Conservation (phyloP, 2,113 vertebrate species). For the Pituophis catenifer region DNA sequence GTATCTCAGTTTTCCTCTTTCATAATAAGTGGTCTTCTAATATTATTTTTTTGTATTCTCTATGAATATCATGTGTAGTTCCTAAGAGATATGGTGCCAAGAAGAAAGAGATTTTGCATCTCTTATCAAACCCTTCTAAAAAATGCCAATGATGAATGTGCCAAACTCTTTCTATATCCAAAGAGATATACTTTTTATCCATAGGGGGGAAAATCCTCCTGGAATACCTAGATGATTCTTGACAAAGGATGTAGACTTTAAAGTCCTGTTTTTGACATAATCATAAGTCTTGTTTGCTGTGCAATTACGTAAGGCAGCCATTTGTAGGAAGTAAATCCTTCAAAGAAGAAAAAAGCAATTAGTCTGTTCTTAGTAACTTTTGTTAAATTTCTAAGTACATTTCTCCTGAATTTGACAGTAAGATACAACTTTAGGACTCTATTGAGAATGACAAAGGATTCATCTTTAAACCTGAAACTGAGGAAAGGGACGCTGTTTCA, state of each 20-base stretch:
- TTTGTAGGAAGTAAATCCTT: background rate
- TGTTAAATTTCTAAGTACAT: accelerated
- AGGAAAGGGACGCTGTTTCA: background rate
- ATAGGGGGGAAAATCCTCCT: background rate
- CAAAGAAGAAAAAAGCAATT: background rate
- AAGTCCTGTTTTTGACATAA: background rate
- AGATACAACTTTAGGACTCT: background rate
- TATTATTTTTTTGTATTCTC: constrained; percentile 11
- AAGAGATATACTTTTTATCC: background rate
- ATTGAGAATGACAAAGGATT: background rate
- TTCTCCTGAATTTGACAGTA: background rate
- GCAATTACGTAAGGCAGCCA: background rate
- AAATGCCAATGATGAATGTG: constrained; percentile 1
- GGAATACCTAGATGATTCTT: background rate
- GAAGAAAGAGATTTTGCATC: background rate
- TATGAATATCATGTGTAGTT: constrained; percentile 37
- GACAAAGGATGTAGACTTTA: background rate
- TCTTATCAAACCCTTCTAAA: background rate
- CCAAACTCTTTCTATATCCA: constrained; percentile 22
- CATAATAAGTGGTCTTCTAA: constrained; percentile 28
- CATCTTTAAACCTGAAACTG: background rate
- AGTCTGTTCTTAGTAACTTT: background rate
- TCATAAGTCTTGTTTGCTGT: background rate
- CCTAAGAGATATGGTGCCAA: background rate
- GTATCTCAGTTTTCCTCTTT: background rate